Percentiles rank a stretch among this genome's conserved stretches.
phyloP scores from a whole-genome alignment of 2,797 vertebrate species.

The Danio kyathit region DNA sequence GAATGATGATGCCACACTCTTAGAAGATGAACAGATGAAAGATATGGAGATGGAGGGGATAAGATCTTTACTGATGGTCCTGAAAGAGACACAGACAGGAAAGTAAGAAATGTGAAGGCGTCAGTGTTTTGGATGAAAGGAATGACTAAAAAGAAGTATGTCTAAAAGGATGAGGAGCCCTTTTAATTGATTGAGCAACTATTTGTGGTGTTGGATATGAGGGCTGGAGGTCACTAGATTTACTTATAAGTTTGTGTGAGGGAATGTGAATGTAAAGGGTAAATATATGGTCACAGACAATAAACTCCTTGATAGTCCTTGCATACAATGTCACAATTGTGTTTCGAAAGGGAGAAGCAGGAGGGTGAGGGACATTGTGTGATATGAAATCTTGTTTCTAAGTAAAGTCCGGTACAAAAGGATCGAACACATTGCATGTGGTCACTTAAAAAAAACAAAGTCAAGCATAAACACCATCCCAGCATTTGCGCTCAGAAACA shows the following conservation, averaged over 20 bases:
- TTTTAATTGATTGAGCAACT: slow-evolving; percentile 76
- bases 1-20: slow-evolving; percentile 28
- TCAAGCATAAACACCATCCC: slow-evolving; percentile 33
- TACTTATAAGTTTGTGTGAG: background rate
- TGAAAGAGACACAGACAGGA: slow-evolving; percentile 30
- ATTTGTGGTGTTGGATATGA: slow-evolving; percentile 55
- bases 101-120: background rate
- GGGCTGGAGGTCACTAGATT: slow-evolving; percentile 18
- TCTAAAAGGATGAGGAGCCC: slow-evolving; percentile 76
- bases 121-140: background rate
- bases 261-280: slow-evolving; percentile 20
- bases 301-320: slow-evolving; percentile 44
- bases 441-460: background rate
- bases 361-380: slow-evolving; percentile 6
- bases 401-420: slow-evolving; percentile 28
- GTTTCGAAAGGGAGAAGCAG: background rate
- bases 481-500: slow-evolving; percentile 24
- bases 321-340: slow-evolving; percentile 41
- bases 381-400: slow-evolving; percentile 2
- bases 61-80: background rate
- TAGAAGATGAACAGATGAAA: slow-evolving; percentile 1
- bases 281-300: background rate
- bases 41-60: background rate
- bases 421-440: slow-evolving; percentile 18
- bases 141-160: background rate